Evolutionary conservation across 2,888 invertebrate species (phyloP), one percentile per base, ranked within the genome.

Genomic region (Thecophora atra): DNA sequence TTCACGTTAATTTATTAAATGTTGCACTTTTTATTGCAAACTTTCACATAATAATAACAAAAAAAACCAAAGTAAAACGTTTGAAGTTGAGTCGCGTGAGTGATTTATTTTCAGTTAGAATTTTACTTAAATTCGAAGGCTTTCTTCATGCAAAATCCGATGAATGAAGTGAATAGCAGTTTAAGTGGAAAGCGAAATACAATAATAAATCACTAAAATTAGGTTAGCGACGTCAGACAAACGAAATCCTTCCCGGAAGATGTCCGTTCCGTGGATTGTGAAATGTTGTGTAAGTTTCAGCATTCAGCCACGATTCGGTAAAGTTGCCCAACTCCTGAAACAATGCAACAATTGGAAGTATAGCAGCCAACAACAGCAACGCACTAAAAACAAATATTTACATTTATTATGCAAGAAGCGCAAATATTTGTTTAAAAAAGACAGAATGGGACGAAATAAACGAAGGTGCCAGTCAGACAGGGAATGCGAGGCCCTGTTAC

Each of bases 1-100:
- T 82, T 84, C 82, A 82, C 79, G 81, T 81, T 81, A 83, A 86
- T 84, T 85, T 85, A 81, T 78, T 73, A 21, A 58, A 19, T 17
- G 47, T 47, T 47, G 47, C 13, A 11, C 15, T 15, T 47, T 47
- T 47, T 47, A n/a, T 17, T 47, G 37, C n/a, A 37, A 37, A 37
- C 37, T 37, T 37, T 37, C 37, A 37, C 37, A 11, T 37, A 2
- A 37, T 37, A 37, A 37, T 37, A 37, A n/a, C n/a, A n/a, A n/a
- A n/a, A n/a, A n/a, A n/a, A 37, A 37, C 11, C 11, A 6, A 37
- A 6, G 37, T 37, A 37, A 37, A 37, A 37, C 11, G 6, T 37
- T 11, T 11, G 11, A 37, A 37, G 7, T 37, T 37, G n/a, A n/a
- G 37, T 37, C 37, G 11, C 37, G 11, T 37, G 37, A 37, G 6